Evolutionary conservation across 2,888 invertebrate genomes (phyloP).

Genomic region (Rotaria macrura): DNA sequence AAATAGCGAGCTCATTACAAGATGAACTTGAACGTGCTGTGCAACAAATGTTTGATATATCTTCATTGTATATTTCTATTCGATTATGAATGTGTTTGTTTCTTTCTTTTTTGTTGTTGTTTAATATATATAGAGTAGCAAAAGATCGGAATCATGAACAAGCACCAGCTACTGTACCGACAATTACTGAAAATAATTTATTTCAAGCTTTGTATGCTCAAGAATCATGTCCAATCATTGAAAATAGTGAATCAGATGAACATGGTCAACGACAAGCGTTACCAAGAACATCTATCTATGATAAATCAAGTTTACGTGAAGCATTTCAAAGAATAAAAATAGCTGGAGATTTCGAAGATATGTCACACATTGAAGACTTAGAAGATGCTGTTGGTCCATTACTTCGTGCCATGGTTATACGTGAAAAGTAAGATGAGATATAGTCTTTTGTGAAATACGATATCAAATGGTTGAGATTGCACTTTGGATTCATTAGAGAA

Average conservation of each 20-base stretch:
- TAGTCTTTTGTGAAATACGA: background rate
- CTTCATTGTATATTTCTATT: background rate
- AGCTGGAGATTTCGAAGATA: background rate
- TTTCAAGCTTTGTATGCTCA: background rate
- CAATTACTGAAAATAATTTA: background rate
- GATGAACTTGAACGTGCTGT: background rate
- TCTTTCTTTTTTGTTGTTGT: background rate
- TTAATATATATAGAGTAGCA: background rate
- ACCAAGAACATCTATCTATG: background rate
- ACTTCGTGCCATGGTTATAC: slow-evolving; percentile 41
- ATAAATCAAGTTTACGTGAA: background rate
- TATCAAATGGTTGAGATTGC: no score
- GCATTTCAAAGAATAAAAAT: slow-evolving; percentile 11
- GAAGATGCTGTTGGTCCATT: slow-evolving; percentile 37
- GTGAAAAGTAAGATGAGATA: slow-evolving; percentile 39
- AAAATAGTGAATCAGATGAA: background rate
- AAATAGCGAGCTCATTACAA: slow-evolving; percentile 6
- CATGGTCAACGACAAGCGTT: background rate
- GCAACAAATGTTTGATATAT: background rate
- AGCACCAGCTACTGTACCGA: background rate
- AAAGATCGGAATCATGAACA: background rate
- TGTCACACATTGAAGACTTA: slow-evolving; percentile 32
- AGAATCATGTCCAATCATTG: background rate
- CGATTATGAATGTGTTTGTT: background rate
- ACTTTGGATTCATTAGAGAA: no score